Conservation (phyloP, 2,797 vertebrate genomes). For the Esox lucius region DNA sequence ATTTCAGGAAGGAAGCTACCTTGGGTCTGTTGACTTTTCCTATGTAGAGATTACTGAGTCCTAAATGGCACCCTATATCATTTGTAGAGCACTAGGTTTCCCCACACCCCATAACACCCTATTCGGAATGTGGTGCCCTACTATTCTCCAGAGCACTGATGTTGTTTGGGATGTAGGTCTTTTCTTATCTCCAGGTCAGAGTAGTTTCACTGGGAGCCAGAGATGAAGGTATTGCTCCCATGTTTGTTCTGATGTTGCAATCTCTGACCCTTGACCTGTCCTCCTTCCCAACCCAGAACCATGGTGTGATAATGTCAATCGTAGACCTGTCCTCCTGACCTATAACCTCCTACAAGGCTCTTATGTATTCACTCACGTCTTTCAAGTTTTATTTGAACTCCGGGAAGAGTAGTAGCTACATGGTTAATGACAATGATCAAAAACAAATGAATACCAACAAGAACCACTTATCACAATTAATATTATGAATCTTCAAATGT, state of each 20-base stretch:
- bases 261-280: background rate
- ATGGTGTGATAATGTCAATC: background rate
- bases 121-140: too few species aligned
- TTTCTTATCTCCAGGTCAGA: conserved; percentile 47
- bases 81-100: too few species aligned
- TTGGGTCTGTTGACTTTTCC: conserved; percentile 28
- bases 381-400: background rate
- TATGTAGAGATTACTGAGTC: background rate
- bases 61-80: background rate
- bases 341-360: too few species aligned
- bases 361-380: background rate
- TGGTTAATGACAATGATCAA: too few species aligned
- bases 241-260: background rate
- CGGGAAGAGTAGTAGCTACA: background rate
- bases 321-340: too few species aligned
- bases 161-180: background rate
- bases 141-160: background rate
- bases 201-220: conserved; percentile 8
- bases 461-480: too few species aligned
- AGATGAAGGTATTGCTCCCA: background rate
- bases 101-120: too few species aligned
- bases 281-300: background rate
- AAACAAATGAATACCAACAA: too few species aligned
- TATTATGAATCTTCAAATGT: conserved; percentile 5
- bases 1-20: conserved; percentile 32